Conservation (phyloP, 2,113 vertebrate genomes). For the Gymnorhina tibicen region DNA sequence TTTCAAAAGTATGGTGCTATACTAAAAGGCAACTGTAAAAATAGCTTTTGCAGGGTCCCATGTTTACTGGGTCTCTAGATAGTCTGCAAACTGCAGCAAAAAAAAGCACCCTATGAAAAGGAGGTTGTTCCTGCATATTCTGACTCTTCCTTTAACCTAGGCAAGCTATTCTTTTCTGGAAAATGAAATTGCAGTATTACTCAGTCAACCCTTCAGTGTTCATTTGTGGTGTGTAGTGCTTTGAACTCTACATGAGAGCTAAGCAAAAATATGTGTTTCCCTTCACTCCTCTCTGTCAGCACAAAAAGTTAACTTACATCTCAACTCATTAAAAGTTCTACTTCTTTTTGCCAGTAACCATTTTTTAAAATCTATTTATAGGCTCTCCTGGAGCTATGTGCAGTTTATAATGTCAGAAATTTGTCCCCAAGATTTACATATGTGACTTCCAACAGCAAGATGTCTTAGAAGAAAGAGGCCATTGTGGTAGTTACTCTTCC, state of each 20-base stretch:
- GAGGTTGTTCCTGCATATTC: neutral
- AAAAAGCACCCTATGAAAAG: neutral
- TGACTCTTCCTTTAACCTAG: neutral
- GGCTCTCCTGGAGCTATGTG: neutral
- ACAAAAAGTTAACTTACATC: neutral
- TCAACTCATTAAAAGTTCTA: neutral
- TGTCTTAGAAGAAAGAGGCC: neutral
- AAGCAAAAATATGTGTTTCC: neutral
- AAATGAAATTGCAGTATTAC: neutral
- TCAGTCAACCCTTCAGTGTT: neutral
- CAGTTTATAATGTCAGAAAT: neutral
- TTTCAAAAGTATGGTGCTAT: neutral
- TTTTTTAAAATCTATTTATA: neutral
- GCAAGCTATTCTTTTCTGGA: neutral
- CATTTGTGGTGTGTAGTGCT: neutral
- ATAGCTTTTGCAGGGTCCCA: neutral
- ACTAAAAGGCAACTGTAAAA: neutral
- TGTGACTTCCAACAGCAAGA: neutral
- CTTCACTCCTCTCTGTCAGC: neutral
- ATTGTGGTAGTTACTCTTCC: neutral
- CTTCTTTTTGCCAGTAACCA: neutral
- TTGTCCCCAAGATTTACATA: neutral
- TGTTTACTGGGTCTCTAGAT: neutral
- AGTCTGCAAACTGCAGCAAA: neutral
- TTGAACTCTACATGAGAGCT: neutral